phyloP scores from a whole-genome alignment of 2,113 vertebrate genomes.

The Microtus pennsylvanicus region DNA sequence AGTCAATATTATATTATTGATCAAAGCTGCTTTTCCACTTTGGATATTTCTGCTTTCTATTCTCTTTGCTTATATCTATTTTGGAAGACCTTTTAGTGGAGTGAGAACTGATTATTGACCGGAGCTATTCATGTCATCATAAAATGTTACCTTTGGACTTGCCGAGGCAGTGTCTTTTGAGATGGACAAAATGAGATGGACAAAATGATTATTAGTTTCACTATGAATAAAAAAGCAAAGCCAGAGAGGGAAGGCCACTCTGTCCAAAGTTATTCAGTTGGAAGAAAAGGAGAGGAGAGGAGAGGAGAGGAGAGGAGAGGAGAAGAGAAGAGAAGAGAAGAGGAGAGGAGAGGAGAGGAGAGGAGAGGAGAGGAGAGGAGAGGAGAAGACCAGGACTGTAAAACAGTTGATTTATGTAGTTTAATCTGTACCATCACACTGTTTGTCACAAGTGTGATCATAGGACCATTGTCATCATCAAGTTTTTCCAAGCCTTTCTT shows the following conservation, averaged over 20 bases:
- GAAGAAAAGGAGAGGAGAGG: no score
- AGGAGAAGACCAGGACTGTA: not conserved
- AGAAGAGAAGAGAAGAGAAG: no score
- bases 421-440: accelerated
- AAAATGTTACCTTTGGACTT: constrained; percentile 14
- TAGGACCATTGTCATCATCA: not conserved
- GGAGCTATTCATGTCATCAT: constrained; percentile 23
- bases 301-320: no score
- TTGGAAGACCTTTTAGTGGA: not conserved
- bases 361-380: accelerated
- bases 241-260: not conserved
- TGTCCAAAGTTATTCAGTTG: not conserved
- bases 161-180: not conserved
- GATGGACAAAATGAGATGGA: constrained; percentile 1
- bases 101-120: not conserved
- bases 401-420: not conserved
- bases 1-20: not conserved
- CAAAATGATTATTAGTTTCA: not conserved
- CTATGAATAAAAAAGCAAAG: not conserved
- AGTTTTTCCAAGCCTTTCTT: not conserved
- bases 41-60: not conserved
- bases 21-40: constrained; percentile 8
- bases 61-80: not conserved
- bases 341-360: no score
- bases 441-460: not conserved